Evolutionary conservation across 2,888 invertebrate genomes (phyloP), one percentile per base, ranked within the genome.

Genomic region (Gandaritis pyraliata): DNA sequence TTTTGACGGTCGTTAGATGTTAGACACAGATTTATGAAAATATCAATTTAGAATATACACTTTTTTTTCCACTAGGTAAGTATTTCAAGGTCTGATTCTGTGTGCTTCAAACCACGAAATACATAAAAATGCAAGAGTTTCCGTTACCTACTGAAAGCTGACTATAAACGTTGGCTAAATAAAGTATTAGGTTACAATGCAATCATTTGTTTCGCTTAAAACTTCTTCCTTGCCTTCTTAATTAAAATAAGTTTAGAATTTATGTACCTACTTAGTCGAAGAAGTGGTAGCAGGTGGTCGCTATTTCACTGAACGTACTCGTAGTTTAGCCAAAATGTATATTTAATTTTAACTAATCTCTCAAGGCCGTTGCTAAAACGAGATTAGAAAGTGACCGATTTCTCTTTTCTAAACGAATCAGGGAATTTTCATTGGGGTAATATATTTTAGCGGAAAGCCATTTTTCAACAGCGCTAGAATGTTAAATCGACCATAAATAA

Each of bases 371-470:
- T 11, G 41, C 49, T 13, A 29, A 52, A 8, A 52, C 48, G 18
- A 39, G 41, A 47, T 58, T 47, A 47, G 30, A 46, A 50, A 54
- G 47, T 48, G 46, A 50, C 30, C 45, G 45, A 53, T 56, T 59
- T 50, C 29, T 33, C 57, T 49, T 33, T 57, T 39, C 33, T 29
- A 49, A 68, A 64, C 51, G 47, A 71, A 76, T 72, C 51, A 15
- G 55, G 58, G 69, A 72, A 75, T 75, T 74, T 69, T 73, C 66
- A 74, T 73, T 73, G 64, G 64, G 66, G 74, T 68, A 71, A 75
- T 77, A 72, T 70, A 74, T 79, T 74, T 70, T 47, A 61, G 50
- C 52, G 55, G 50, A 64, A 62, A 64, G 43, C 63, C 61, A 50
- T 53, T 60, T 66, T 68, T 63, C 61, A 60, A 64, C 66, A 66